phyloP scores from a whole-genome alignment of 2,888 invertebrate genomes.

The Beris morrisii region DNA sequence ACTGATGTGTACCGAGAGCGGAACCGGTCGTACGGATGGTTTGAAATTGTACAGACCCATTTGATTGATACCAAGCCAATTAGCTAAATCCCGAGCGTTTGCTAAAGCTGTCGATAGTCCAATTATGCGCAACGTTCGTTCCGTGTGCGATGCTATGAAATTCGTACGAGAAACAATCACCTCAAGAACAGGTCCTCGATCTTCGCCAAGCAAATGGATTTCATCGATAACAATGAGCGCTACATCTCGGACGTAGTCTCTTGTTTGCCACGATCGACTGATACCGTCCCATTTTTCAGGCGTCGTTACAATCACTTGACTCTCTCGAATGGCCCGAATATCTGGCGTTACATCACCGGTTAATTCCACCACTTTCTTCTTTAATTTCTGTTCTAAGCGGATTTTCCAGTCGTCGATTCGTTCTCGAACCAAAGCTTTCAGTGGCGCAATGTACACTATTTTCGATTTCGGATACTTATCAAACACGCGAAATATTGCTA shows the following conservation, averaged over 20 bases:
- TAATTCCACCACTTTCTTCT: constrained; percentile 88
- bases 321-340: constrained; percentile 74
- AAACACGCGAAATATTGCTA: constrained; percentile 93
- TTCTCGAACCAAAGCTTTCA: constrained; percentile 97
- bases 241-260: constrained; percentile 90
- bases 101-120: constrained; percentile 97
- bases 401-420: constrained; percentile 93
- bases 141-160: constrained; percentile 90
- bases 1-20: constrained; percentile 84
- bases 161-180: constrained; percentile 97
- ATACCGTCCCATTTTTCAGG: constrained; percentile 99
- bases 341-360: constrained; percentile 92
- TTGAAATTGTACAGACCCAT: constrained; percentile 97
- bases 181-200: constrained; percentile 87
- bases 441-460: constrained; percentile 96
- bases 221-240: constrained; percentile 95
- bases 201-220: constrained; percentile 93
- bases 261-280: constrained; percentile 96
- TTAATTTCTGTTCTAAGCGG: constrained; percentile 71
- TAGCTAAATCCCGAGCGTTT: constrained; percentile 94
- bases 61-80: constrained; percentile 89
- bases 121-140: constrained; percentile 80
- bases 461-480: constrained; percentile 77
- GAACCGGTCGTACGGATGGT: constrained; percentile 96
- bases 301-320: constrained; percentile 96